Conservation (phyloP, 2,888 invertebrate species). For the Drosophila kambysellisi region DNA sequence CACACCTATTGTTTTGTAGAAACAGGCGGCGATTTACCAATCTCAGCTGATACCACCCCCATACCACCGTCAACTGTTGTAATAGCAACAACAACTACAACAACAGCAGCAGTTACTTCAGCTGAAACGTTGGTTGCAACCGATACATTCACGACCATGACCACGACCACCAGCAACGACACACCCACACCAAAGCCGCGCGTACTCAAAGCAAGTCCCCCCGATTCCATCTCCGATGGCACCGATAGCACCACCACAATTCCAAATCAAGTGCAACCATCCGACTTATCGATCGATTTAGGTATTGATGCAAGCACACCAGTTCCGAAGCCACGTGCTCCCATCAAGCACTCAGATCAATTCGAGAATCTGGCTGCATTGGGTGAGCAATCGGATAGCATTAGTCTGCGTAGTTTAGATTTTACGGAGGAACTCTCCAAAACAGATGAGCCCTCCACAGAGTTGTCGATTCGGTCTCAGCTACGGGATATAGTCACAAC, state of each 20-base stretch:
- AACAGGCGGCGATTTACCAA: conserved; percentile 83
- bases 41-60: conserved; percentile 80
- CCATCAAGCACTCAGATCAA: conserved; percentile 77
- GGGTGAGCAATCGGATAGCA: conserved; percentile 80
- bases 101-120: conserved; percentile 48
- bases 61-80: conserved; percentile 69
- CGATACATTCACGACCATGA: conserved; percentile 59
- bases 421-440: conserved; percentile 82
- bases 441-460: conserved; percentile 81
- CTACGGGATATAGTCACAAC: conserved; percentile 69
- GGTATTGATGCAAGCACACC: conserved; percentile 67
- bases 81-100: conserved; percentile 79
- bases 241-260: conserved; percentile 72
- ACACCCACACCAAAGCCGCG: conserved; percentile 86
- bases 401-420: conserved; percentile 82
- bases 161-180: conserved; percentile 64
- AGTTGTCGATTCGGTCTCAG: conserved; percentile 73
- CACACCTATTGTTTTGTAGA: conserved; percentile 85
- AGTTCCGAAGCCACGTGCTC: conserved; percentile 83
- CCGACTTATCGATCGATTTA: conserved; percentile 61
- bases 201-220: conserved; percentile 80
- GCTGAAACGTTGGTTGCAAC: conserved; percentile 65
- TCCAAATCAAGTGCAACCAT: conserved; percentile 62
- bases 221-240: conserved; percentile 71
- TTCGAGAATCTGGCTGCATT: conserved; percentile 76